These are phyloP conservation scores for Prinia subflava DNA, from an alignment of 2,113 vertebrate genomes.

Conservation along the genomic window DNA sequence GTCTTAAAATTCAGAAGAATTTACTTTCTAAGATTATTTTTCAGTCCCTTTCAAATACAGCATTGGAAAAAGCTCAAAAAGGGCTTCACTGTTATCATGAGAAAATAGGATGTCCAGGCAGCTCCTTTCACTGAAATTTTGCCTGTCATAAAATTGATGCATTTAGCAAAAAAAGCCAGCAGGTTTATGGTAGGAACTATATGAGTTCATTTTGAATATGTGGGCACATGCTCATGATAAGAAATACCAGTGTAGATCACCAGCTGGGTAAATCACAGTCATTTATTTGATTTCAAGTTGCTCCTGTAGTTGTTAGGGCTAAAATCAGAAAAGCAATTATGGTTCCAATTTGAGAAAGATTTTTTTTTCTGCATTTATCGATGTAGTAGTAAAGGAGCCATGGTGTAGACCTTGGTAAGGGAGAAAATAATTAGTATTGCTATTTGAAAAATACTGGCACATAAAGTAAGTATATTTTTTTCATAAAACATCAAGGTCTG, in stretches of 20 bases:
- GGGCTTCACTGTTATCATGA: not conserved
- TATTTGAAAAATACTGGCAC: not conserved
- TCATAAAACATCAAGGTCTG: not conserved
- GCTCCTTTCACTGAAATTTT: not conserved
- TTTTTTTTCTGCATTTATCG: not conserved
- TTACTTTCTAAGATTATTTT: not conserved
- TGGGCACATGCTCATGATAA: not conserved
- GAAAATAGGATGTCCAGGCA: not conserved
- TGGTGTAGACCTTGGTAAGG: not conserved
- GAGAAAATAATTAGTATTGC: not conserved
- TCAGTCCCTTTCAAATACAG: not conserved
- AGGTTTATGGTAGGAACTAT: not conserved
- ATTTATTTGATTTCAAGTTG: not conserved
- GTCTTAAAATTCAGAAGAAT: not conserved
- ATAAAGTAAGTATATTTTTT: no score
- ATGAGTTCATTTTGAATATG: not conserved
- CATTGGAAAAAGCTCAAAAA: not conserved
- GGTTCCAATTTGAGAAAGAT: not conserved
- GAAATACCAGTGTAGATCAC: not conserved
- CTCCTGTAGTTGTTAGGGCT: not conserved
- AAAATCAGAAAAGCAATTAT: not conserved
- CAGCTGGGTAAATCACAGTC: not conserved
- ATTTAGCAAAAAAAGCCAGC: not conserved
- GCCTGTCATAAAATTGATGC: not conserved
- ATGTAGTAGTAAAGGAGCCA: not conserved